Evolutionary conservation across 2,888 invertebrate genomes (phyloP), one percentile per base, ranked within the genome.

Genomic region (Meteorus colon): DNA sequence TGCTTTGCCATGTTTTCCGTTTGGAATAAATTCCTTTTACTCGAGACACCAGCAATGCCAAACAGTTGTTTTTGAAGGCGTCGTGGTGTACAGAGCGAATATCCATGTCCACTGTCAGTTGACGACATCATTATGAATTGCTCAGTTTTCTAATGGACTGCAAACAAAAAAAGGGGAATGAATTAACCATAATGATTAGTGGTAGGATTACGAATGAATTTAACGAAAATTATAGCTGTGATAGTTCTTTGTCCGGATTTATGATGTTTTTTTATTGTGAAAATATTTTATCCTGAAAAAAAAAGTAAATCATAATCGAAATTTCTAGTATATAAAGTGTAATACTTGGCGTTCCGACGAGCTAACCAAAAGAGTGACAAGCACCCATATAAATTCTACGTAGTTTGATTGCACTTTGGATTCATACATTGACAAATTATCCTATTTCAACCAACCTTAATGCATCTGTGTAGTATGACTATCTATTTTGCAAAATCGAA

Each of bases 51-150:
- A 12, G 62, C 59, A 1, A 60, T 34, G 5, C 79, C 79, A 62
- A 87, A 85, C 4, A 86, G 71, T 8, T 84, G 80, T 45, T 84
- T 86, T 12, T 84, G 83, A 4, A 81, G 79, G 66, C 83, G 81
- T 10, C 79, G 78, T 45, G 87, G 87, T 5, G 88, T 88, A 60
- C 77, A 81, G n/a, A 84, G 74, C 16, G 78, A 76, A 14, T 83
- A 78, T 0, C 77, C 81, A 19, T 81, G 78, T 8, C 80, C 80
- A 60, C 81, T 84, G 70, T 84, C 84, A 4, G 79, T 76, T 4
- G 84, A 84, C 74, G 83, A 78, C 83, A 78, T 80, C 45, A 12
- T 75, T 8, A 10, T 6, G 8, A 24, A 19, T 41, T 65, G 24
- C 1, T 27, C 12, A 29, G 27, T 5, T 62, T 27, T 14, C 12